These are phyloP conservation scores for Hyalella azteca DNA, from an alignment of 2,888 invertebrate genomes.

Conservation along the genomic window DNA sequence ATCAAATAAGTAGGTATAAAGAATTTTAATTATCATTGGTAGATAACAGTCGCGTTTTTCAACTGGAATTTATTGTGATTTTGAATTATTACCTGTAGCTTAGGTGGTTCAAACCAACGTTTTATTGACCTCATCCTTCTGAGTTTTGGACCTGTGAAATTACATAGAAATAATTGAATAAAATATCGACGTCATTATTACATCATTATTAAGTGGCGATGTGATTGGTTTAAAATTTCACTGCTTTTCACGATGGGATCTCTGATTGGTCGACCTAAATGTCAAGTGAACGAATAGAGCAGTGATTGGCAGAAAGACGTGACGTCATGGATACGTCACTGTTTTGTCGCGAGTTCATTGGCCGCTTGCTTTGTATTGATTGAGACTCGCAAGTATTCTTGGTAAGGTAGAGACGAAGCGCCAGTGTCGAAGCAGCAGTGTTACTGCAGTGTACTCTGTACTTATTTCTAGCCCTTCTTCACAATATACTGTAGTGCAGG, in stretches of 20 bases:
- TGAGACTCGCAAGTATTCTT: slow-evolving; percentile 12
- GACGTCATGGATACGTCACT: neutral
- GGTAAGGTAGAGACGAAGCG: slow-evolving; percentile 15
- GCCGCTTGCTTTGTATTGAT: neutral
- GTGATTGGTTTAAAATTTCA: neutral
- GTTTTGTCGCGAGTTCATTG: neutral
- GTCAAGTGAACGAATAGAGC: neutral
- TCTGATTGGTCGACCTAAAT: neutral
- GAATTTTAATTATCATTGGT: too few species aligned
- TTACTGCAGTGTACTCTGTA: neutral
- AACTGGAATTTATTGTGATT: too few species aligned
- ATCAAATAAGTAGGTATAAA: too few species aligned
- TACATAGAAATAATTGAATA: too few species aligned
- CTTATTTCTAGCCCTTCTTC: neutral
- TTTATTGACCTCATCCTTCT: too few species aligned
- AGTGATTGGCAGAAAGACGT: neutral
- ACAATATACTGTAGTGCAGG: neutral
- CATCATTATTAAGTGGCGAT: neutral
- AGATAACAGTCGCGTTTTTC: too few species aligned
- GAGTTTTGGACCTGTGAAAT: too few species aligned
- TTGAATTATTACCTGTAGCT: too few species aligned
- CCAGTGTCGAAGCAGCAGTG: neutral
- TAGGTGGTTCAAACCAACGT: too few species aligned
- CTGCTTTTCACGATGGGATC: neutral
- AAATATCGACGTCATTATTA: neutral